phyloP scores from a whole-genome alignment of 2,113 vertebrate genomes.

The Eidolon helvum region DNA sequence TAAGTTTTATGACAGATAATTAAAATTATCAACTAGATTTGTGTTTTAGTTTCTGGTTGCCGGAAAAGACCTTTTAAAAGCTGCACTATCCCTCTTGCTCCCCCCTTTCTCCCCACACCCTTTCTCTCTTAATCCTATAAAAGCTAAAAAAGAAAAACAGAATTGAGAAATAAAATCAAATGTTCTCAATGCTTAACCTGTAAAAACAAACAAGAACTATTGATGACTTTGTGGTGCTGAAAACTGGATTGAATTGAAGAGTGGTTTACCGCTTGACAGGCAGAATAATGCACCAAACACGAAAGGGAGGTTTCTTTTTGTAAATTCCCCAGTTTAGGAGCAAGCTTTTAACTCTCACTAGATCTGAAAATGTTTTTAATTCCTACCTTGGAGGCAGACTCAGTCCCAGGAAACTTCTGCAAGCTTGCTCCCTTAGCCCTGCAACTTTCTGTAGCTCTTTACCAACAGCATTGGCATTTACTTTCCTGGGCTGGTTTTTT shows the following conservation, averaged over 20 bases:
- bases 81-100: not conserved
- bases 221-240: slow-evolving; percentile 61
- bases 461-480: not conserved
- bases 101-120: not conserved
- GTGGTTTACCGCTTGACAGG: slow-evolving; percentile 23
- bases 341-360: not conserved
- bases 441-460: not conserved
- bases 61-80: slow-evolving; percentile 46
- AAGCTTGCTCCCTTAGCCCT: not conserved
- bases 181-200: slow-evolving; percentile 60
- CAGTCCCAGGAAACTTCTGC: not conserved
- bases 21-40: slow-evolving; percentile 71
- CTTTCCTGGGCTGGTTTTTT: not conserved
- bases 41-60: slow-evolving; percentile 55
- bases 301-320: slow-evolving; percentile 12
- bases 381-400: not conserved
- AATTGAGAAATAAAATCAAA: slow-evolving; percentile 65
- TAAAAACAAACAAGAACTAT: slow-evolving; percentile 72
- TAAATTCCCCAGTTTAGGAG: not conserved
- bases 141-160: slow-evolving; percentile 33
- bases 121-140: slow-evolving; percentile 41
- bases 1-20: slow-evolving; percentile 34
- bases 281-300: slow-evolving; percentile 40
- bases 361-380: not conserved
- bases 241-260: slow-evolving; percentile 50